Evolutionary conservation across 2,113 vertebrate species (phyloP).

Genomic region (Zosterops pallidus): DNA sequence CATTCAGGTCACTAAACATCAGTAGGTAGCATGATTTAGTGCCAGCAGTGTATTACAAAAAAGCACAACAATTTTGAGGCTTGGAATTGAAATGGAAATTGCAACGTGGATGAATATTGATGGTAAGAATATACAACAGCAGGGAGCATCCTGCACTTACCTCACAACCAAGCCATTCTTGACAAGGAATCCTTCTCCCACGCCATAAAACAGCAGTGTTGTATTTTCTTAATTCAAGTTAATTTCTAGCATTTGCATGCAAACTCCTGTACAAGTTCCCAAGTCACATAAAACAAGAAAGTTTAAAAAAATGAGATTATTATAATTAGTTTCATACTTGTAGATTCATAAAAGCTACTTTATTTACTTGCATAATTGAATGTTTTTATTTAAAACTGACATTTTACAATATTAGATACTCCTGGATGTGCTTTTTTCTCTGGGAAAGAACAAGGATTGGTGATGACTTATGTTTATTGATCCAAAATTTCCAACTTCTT

Average conservation of each 20-base stretch:
- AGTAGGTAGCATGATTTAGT: slow-evolving; percentile 50
- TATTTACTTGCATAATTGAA: slow-evolving; percentile 26
- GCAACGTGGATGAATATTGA: neutral
- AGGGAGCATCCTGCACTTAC: neutral
- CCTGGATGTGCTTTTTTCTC: neutral
- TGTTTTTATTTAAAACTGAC: neutral
- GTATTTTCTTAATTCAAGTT: slow-evolving; percentile 47
- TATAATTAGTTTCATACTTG: slow-evolving; percentile 43
- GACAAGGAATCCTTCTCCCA: neutral
- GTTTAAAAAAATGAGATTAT: neutral
- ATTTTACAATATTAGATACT: neutral
- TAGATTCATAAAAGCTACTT: slow-evolving; percentile 25
- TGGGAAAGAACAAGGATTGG: neutral
- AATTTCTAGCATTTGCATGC: slow-evolving; percentile 34
- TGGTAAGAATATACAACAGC: neutral
- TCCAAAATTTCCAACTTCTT: neutral
- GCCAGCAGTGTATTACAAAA: slow-evolving; percentile 49
- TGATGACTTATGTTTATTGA: neutral
- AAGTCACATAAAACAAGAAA: neutral
- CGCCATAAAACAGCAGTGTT: neutral
- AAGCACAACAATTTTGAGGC: slow-evolving; percentile 42
- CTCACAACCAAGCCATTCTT: neutral
- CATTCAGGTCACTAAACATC: slow-evolving; percentile 60
- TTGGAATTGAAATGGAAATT: slow-evolving; percentile 62
- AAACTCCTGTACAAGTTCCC: slow-evolving; percentile 15